Evolutionary conservation across 2,797 vertebrate genomes (phyloP).

Genomic region (Neopelma chrysocephalum): DNA sequence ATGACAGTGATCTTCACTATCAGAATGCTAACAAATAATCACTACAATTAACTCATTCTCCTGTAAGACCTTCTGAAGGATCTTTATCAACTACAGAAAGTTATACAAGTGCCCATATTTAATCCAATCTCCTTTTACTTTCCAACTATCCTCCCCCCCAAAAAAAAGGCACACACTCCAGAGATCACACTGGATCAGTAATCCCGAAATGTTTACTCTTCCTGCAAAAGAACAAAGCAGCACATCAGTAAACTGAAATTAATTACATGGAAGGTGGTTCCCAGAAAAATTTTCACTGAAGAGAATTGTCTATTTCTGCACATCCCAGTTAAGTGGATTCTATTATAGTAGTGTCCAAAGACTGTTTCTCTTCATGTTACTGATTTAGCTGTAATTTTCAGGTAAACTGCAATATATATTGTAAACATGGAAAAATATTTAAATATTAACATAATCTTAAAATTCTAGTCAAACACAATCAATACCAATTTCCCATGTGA

Average conservation of each 20-base stretch:
- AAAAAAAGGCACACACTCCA: background rate
- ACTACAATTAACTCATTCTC: background rate
- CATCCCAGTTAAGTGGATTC: background rate
- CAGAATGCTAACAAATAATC: background rate
- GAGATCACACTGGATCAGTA: background rate
- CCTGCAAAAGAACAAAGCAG: background rate
- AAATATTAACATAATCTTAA: background rate
- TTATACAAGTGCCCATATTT: background rate
- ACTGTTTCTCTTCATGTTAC: background rate
- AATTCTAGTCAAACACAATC: background rate
- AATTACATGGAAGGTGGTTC: background rate
- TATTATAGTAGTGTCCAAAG: background rate
- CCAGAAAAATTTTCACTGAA: background rate
- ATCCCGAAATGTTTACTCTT: background rate
- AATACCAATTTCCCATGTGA: background rate
- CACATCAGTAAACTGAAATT: background rate
- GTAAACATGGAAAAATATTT: background rate
- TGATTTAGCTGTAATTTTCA: background rate
- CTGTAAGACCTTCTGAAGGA: background rate
- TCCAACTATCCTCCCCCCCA: background rate
- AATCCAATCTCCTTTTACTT: background rate
- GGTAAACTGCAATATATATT: background rate
- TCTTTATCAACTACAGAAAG: background rate
- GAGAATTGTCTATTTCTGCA: background rate
- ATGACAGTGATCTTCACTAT: background rate